Conservation (phyloP, 1,140 invertebrate genomes). For the Calliphora vicina region DNA sequence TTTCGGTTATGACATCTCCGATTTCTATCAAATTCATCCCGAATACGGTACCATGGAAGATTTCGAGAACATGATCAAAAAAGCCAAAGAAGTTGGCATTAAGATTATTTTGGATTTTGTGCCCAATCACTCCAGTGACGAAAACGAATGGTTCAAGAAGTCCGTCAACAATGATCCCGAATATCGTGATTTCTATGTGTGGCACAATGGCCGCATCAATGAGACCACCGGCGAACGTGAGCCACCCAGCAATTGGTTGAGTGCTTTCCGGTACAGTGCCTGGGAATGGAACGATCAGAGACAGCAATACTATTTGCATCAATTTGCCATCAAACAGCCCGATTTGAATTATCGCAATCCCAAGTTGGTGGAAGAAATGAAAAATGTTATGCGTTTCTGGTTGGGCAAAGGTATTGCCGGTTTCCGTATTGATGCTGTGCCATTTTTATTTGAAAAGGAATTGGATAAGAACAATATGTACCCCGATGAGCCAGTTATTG, state of each 20-base stretch:
- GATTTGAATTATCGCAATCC: conserved; percentile 76
- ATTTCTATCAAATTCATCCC: conserved; percentile 75
- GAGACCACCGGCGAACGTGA: conserved; percentile 36
- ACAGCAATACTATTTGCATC: conserved; percentile 69
- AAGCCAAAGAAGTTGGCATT: conserved; percentile 65
- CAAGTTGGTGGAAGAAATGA: conserved; percentile 68
- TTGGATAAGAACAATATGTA: conserved; percentile 65
- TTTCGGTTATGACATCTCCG: conserved; percentile 74
- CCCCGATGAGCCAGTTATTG: conserved; percentile 65
- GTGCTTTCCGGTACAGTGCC: conserved; percentile 61
- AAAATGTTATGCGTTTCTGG: conserved; percentile 73
- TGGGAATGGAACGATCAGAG: conserved; percentile 70
- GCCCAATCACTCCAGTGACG: conserved; percentile 78
- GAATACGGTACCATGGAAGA: conserved; percentile 77
- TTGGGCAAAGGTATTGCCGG: conserved; percentile 75
- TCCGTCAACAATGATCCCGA: conserved; percentile 67
- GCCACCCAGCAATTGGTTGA: conserved; percentile 68
- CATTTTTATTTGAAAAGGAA: conserved; percentile 66
- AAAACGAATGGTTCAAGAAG: conserved; percentile 76
- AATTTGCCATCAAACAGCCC: conserved; percentile 62
- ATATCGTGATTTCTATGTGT: conserved; percentile 77
- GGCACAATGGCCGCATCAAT: conserved; percentile 66
- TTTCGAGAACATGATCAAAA: conserved; percentile 71
- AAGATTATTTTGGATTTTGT: conserved; percentile 61
- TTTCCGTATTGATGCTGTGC: conserved; percentile 74